These are phyloP conservation scores for Lontra canadensis DNA, from an alignment of 2,113 vertebrate genomes.

Conservation along the genomic window DNA sequence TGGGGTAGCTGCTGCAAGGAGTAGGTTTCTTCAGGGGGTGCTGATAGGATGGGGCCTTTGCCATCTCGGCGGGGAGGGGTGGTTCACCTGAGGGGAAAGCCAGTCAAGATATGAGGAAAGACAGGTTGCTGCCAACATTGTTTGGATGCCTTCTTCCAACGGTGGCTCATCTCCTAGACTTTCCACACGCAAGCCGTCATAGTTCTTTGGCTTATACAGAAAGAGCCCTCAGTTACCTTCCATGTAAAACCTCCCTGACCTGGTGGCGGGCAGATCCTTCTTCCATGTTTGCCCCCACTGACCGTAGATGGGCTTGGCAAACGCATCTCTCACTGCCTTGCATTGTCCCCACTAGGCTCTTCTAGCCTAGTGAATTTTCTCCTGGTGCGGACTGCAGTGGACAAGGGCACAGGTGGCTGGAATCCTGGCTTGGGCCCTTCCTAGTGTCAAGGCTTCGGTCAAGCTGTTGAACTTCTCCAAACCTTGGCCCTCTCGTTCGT, in stretches of 20 bases:
- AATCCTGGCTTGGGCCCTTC: background rate
- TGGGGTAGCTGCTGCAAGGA: background rate
- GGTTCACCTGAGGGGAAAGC: background rate
- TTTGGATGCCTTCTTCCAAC: background rate
- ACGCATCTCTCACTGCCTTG: background rate
- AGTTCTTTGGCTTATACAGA: background rate
- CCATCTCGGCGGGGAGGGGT: background rate
- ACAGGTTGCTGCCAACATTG: background rate
- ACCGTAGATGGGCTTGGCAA: background rate
- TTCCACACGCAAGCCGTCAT: rapidly evolving
- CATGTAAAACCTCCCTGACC: background rate
- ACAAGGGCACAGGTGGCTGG: background rate
- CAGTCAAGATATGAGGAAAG: background rate
- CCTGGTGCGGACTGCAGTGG: background rate
- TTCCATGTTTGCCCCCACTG: background rate
- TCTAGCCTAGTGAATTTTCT: background rate
- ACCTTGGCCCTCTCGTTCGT: too few relatives aligned
- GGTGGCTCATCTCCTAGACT: background rate
- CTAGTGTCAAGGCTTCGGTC: rapidly evolving
- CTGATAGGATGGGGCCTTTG: background rate
- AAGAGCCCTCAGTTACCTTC: background rate
- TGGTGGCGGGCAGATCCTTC: too few relatives aligned
- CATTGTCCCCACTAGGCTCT: background rate
- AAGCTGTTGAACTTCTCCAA: background rate
- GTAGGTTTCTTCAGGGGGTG: background rate